phyloP scores from a whole-genome alignment of 2,888 invertebrate genomes.

The Lapara coniferarum region DNA sequence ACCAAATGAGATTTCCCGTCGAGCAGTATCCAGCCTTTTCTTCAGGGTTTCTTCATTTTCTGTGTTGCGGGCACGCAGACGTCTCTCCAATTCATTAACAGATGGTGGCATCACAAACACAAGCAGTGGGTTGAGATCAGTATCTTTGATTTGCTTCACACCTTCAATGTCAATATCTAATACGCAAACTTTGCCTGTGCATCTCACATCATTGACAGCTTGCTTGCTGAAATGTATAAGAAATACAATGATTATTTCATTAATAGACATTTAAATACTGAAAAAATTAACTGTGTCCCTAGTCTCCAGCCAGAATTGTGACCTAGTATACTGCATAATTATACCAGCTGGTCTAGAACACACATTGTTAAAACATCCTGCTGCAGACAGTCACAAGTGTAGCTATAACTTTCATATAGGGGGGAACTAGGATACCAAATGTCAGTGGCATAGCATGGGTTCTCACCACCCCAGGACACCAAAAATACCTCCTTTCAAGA shows the following conservation, averaged over 20 bases:
- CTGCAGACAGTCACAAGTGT: too few relatives aligned
- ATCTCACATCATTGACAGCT: conserved; percentile 91
- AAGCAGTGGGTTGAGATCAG: conserved; percentile 91
- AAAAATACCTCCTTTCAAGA: too few relatives aligned
- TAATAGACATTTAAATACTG: not conserved
- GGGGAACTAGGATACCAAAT: too few relatives aligned
- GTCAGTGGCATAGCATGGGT: too few relatives aligned
- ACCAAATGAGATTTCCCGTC: conserved; percentile 93
- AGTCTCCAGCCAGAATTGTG: too few relatives aligned
- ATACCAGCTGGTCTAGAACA: too few relatives aligned
- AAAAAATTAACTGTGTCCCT: too few relatives aligned
- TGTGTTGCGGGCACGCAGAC: conserved; percentile 91
- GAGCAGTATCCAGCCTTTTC: conserved; percentile 90
- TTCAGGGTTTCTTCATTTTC: conserved; percentile 94
- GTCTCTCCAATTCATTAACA: conserved; percentile 88
- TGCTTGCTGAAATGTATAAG: conserved; percentile 85
- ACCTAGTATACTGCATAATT: too few relatives aligned
- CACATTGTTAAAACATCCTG: too few relatives aligned
- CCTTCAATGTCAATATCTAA: conserved; percentile 98
- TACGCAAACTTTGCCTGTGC: conserved; percentile 93
- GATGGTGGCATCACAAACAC: conserved; percentile 98
- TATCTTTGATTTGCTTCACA: conserved; percentile 92
- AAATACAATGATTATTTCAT: conserved; percentile 32
- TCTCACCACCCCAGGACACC: too few relatives aligned
- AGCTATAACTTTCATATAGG: too few relatives aligned